Base-by-base conservation (phyloP, 2,888 invertebrate genomes). In the Paralinhomoeus sp. region DNA sequence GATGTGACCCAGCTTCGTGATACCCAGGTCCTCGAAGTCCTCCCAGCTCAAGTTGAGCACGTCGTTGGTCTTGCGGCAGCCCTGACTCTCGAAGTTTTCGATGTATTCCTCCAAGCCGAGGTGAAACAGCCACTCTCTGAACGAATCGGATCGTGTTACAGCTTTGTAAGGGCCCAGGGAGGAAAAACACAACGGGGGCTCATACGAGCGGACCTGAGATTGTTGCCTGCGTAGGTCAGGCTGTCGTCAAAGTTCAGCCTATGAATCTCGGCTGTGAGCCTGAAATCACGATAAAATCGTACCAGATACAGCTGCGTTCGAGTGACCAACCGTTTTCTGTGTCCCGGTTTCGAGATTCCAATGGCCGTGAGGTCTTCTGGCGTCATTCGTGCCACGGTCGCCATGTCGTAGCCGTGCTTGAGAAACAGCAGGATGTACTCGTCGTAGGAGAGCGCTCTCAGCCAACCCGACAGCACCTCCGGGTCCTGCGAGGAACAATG, bases 341-440 rank as follows among this genome's bases (percentile, higher is more conserved):
- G 91, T 64, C 83, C 81, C 34, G 97, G 93, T 67, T 91, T 89
- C 62, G 87, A 89, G 55, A 97, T 87, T 56, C 75, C 75, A 51
- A 75, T 71, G 23, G 73, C 73, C 31, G 73, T 72, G 51, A 75
- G 62, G 59, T 75, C 75, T 67, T 93, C 91, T 1, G 97, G 93
- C 17, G 93, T 97, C 87, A 93, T 91, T 54, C 89, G 73, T n/a
- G 89, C 82, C 59, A 93, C 84, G 1, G 93, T 93, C 24, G 85
- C 80, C 68, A 97, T 75, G 69, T 97, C 93, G 65, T 97, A 97
- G 34, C 93, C 93, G 17, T 91, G 87, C 37, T 80, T 76, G 49
- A 83, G 74, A 67, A 97, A 93, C 46, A 87, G 73, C 40, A 80
- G 75, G 52, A 82, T 81, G 68, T 93, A 93, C 63, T 89, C 85